Evolutionary conservation across 2,888 invertebrate genomes (phyloP).

Genomic region (Chymomyza fuscimana): DNA sequence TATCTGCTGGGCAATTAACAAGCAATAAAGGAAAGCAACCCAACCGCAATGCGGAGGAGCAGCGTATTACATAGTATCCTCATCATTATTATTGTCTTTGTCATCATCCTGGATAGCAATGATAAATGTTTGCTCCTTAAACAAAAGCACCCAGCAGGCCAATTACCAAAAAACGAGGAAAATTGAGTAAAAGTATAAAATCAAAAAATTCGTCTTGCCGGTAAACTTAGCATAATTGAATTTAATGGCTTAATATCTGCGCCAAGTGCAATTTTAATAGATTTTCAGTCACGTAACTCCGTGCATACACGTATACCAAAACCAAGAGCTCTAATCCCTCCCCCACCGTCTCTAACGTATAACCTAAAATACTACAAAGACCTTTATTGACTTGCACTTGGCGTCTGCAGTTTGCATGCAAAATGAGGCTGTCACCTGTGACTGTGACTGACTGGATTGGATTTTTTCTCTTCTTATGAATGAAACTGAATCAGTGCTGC

Average conservation of each 20-base stretch:
- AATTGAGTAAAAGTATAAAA: not conserved
- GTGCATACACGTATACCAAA: conserved; percentile 66
- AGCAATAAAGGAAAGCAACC: conserved; percentile 62
- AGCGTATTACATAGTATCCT: not conserved
- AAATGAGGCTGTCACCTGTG: conserved; percentile 48
- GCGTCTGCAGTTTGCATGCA: conserved; percentile 48
- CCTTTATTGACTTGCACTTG: conserved; percentile 46
- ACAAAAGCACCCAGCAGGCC: conserved; percentile 47
- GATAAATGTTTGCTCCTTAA: conserved; percentile 61
- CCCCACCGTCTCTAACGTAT: not conserved
- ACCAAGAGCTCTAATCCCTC: not conserved
- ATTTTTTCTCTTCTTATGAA: conserved; percentile 54
- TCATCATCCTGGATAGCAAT: conserved; percentile 19
- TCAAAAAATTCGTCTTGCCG: not conserved
- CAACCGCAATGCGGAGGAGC: conserved; percentile 11
- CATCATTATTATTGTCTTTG: not conserved
- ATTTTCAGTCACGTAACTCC: conserved; percentile 52
- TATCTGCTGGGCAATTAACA: conserved; percentile 67
- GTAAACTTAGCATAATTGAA: conserved; percentile 54
- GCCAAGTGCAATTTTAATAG: conserved; percentile 35
- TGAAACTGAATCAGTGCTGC: conserved; percentile 54
- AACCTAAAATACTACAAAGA: not conserved
- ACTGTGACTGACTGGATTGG: conserved; percentile 30
- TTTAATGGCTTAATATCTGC: conserved; percentile 29
- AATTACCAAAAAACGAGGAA: conserved; percentile 3